A percentile compares a stretch with the other conserved stretches of the same genome.
Evolutionary conservation across 2,888 invertebrate species (phyloP).

Genomic region (Mayetiola destructor): DNA sequence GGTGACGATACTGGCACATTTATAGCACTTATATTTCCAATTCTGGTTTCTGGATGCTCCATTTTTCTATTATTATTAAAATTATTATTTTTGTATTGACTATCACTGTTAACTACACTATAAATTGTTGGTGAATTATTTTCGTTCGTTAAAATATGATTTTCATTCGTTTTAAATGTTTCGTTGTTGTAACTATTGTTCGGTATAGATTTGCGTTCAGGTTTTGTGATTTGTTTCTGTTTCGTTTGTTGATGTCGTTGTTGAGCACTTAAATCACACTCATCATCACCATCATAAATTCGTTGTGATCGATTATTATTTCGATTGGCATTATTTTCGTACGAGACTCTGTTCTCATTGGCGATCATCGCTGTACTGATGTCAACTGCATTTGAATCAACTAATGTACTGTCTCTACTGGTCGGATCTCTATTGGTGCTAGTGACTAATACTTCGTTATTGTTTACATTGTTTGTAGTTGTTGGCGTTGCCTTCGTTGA

Average conservation of each 20-base stretch:
- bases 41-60: background rate
- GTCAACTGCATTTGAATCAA: conserved; percentile 13
- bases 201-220: background rate
- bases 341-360: conserved; percentile 7
- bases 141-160: background rate
- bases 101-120: background rate
- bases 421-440: conserved; percentile 9
- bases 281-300: background rate
- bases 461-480: background rate
- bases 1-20: background rate
- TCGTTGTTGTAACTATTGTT: background rate
- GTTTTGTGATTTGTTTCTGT: background rate
- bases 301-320: background rate
- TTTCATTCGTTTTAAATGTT: background rate
- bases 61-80: background rate
- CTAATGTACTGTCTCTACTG: background rate
- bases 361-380: conserved; percentile 20
- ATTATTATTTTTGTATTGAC: too few relatives aligned
- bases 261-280: conserved; percentile 11
- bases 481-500: background rate
- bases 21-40: conserved; percentile 7
- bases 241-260: background rate
- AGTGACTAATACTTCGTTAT: background rate
- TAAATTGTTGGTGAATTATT: background rate
- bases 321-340: background rate